A percentile compares a stretch with the other conserved stretches of the same genome.
Evolutionary conservation across 2,888 invertebrate genomes (phyloP).

Genomic region (Agrotis segetum): DNA sequence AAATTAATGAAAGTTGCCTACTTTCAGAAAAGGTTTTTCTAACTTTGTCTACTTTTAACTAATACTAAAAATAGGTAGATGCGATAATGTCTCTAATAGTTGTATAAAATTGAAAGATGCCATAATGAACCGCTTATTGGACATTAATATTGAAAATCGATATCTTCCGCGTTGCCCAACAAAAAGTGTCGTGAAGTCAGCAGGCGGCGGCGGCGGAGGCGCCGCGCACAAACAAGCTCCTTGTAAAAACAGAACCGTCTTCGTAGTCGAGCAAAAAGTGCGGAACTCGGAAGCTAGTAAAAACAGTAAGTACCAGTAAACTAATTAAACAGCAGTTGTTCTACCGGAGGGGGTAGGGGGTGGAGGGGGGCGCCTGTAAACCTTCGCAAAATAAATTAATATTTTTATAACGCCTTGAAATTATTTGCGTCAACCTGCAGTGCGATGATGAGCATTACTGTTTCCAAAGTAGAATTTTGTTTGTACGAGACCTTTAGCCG

Average conservation of each 20-base stretch:
- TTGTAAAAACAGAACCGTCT: not conserved
- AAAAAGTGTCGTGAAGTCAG: not conserved
- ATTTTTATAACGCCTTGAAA: not conserved
- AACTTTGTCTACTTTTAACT: constrained; percentile 1
- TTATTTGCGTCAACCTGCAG: not conserved
- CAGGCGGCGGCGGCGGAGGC: not conserved
- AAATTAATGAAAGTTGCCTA: constrained; percentile 14
- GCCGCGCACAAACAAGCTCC: not conserved
- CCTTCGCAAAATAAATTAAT: constrained; percentile 3
- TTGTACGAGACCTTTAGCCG: no score
- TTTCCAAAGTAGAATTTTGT: not conserved
- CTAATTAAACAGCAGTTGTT: constrained; percentile 20
- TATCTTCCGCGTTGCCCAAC: not conserved
- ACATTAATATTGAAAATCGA: not conserved
- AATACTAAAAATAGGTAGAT: not conserved
- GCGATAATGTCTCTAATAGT: not conserved
- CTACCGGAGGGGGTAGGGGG: not conserved
- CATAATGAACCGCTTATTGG: not conserved
- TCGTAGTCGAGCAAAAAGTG: constrained; percentile 1
- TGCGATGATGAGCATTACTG: not conserved
- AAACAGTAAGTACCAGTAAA: not conserved
- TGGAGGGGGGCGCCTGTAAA: not conserved
- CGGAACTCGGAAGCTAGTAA: not conserved
- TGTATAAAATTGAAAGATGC: not conserved
- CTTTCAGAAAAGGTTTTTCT: constrained; percentile 9